Percentiles rank a stretch among this genome's conserved stretches.
These are phyloP conservation scores for Argyra leucocephala DNA, from an alignment of 2,888 invertebrate species.

Conservation along the genomic window DNA sequence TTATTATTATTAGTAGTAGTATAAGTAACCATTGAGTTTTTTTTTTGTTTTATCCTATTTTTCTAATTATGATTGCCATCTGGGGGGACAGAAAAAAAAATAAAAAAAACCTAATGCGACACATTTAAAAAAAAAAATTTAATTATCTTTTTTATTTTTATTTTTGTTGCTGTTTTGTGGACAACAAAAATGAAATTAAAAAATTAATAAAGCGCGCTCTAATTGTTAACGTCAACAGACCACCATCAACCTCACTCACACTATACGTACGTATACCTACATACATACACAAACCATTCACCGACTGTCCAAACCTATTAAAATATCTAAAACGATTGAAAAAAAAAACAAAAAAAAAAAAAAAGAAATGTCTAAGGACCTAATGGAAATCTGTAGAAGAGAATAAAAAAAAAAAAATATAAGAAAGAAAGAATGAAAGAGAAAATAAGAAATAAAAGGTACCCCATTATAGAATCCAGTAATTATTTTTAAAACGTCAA, in stretches of 20 bases:
- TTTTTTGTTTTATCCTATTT: neutral
- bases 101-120: neutral
- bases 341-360: neutral
- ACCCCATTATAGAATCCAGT: neutral
- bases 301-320: neutral
- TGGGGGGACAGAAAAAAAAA: neutral
- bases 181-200: constrained; percentile 4
- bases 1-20: constrained; percentile 1
- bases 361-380: neutral
- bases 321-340: neutral
- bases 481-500: neutral
- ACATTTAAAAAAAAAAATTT: constrained; percentile 3
- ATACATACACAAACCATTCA: neutral
- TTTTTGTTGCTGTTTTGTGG: neutral
- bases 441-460: neutral
- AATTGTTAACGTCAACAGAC: neutral
- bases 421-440: neutral
- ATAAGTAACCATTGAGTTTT: neutral
- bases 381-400: neutral
- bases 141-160: neutral
- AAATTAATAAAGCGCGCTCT: neutral
- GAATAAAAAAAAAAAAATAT: neutral
- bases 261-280: too few relatives aligned
- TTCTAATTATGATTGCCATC: constrained; percentile 1
- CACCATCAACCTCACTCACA: neutral